A percentile compares a stretch with the other conserved stretches of the same genome.
phyloP scores from a whole-genome alignment of 2,113 vertebrate genomes.

The Aspidoscelis tigris region DNA sequence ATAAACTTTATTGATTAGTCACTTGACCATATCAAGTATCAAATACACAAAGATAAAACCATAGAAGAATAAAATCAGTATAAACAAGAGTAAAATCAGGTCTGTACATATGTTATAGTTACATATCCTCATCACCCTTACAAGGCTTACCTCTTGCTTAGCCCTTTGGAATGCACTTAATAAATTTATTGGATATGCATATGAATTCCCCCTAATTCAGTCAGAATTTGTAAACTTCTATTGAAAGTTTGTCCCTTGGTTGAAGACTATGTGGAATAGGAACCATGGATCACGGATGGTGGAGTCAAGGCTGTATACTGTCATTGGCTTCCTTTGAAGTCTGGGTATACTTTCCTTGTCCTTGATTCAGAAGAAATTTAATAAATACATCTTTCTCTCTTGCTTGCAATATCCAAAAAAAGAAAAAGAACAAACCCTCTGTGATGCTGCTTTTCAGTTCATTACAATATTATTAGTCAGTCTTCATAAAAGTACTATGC shows the following conservation, averaged over 20 bases:
- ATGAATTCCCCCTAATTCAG: conserved; percentile 20
- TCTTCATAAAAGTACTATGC: conserved; percentile 92
- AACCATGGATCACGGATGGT: background rate
- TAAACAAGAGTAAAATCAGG: too few relatives aligned
- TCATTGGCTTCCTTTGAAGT: conserved; percentile 34
- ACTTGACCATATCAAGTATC: too few relatives aligned
- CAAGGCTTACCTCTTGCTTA: too few relatives aligned
- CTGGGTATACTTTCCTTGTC: conserved; percentile 35
- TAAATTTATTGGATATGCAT: background rate
- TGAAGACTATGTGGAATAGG: background rate
- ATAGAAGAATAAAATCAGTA: too few relatives aligned
- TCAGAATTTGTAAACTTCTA: conserved; percentile 23
- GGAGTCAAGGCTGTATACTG: background rate
- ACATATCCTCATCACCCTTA: too few relatives aligned
- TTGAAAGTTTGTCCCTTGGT: background rate
- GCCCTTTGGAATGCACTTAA: background rate
- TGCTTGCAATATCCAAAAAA: background rate
- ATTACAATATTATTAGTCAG: conserved; percentile 86
- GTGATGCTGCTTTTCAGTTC: conserved; percentile 74
- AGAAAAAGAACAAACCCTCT: conserved; percentile 67
- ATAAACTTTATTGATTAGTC: too few relatives aligned
- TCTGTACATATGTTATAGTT: too few relatives aligned
- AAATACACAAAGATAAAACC: too few relatives aligned
- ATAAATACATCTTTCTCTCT: conserved; percentile 63
- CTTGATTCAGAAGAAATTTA: conserved; percentile 48